These are phyloP conservation scores for Neodiprion fabricii DNA, from an alignment of 1,140 invertebrate genomes.

Conservation along the genomic window DNA sequence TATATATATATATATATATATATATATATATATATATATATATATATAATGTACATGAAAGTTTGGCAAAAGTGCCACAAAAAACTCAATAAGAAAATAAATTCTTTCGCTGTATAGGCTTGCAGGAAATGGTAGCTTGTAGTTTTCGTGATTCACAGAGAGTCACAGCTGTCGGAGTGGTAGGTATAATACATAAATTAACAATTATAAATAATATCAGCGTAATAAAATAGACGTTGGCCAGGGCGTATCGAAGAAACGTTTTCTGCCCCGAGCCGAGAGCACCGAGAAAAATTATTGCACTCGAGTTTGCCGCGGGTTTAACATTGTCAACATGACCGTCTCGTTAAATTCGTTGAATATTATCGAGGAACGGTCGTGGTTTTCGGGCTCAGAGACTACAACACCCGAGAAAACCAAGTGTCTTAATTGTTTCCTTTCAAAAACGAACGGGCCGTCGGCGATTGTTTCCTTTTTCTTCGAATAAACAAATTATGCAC, in stretches of 20 bases:
- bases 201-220: neutral
- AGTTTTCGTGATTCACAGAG: slow-evolving; percentile 26
- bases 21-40: neutral
- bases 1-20: neutral
- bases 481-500: neutral
- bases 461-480: neutral
- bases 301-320: neutral
- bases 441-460: neutral
- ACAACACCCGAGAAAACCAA: too few relatives aligned
- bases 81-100: slow-evolving; percentile 59
- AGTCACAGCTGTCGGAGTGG: slow-evolving; percentile 37
- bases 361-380: neutral
- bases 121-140: slow-evolving; percentile 45
- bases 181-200: neutral
- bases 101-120: slow-evolving; percentile 32
- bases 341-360: neutral
- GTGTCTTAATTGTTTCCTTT: neutral
- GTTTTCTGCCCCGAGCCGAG: too few relatives aligned
- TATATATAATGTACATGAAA: slow-evolving; percentile 27
- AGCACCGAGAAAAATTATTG: too few relatives aligned
- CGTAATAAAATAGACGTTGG: slow-evolving; percentile 34
- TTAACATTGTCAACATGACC: neutral
- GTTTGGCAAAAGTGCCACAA: slow-evolving; percentile 41
- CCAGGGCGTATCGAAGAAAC: slow-evolving; percentile 25
- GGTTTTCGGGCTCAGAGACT: too few relatives aligned